A percentile compares a stretch with the other conserved stretches of the same genome.
Evolutionary conservation across 2,797 vertebrate genomes (phyloP).

Genomic region (Acipenser transmontanus): DNA sequence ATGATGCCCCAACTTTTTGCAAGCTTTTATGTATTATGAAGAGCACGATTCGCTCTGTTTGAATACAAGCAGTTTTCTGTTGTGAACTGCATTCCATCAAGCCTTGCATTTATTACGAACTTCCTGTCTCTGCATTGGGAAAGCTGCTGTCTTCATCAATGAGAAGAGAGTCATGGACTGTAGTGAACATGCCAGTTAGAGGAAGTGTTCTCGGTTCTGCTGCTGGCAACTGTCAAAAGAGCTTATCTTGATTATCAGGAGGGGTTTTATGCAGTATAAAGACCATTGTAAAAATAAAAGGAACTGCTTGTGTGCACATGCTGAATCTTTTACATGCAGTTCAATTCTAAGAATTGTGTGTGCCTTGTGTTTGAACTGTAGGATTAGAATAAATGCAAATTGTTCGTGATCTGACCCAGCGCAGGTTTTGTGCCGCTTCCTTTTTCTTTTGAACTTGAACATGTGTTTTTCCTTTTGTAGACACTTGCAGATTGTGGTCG

Average conservation of each 20-base stretch:
- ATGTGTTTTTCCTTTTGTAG: slow-evolving; percentile 4
- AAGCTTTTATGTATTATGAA: no score
- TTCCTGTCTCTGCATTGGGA: not conserved
- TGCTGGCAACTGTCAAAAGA: not conserved
- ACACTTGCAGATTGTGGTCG: slow-evolving; percentile 7
- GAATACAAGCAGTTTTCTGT: not conserved
- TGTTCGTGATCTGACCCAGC: slow-evolving; percentile 5
- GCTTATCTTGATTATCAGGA: no score
- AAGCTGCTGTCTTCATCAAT: no score
- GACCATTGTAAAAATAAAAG: not conserved
- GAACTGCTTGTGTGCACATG: not conserved
- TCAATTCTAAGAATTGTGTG: not conserved
- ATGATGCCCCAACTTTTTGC: not conserved
- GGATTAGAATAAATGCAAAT: slow-evolving; percentile 21
- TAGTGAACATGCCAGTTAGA: not conserved
- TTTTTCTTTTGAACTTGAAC: slow-evolving; percentile 11
- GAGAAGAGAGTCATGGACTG: not conserved
- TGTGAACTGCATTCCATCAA: not conserved
- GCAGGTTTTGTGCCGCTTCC: slow-evolving; percentile 2
- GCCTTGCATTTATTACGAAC: not conserved
- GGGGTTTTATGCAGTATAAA: no score
- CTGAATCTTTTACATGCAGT: not conserved
- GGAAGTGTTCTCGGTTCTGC: not conserved
- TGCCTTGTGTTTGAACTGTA: not conserved
- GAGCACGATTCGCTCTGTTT: no score